Evolutionary conservation across 2,888 invertebrate species (phyloP), one percentile per base, ranked within the genome.

Genomic region (Beris chalybata): DNA sequence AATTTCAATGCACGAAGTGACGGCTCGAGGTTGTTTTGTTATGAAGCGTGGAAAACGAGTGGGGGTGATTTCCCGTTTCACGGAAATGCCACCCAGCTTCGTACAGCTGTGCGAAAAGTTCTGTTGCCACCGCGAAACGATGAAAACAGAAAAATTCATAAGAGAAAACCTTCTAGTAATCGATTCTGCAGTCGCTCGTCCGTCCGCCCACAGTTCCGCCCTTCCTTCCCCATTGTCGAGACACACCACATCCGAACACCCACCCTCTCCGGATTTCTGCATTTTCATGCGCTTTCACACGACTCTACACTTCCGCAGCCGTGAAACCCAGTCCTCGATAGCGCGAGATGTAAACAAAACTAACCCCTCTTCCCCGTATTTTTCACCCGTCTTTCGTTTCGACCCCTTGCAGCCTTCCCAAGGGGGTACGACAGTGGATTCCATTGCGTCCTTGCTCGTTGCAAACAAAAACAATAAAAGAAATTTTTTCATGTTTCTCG

Each of bases 171-270:
- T 4, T 38, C 38, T 38, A 55, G 53, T 57, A 65, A 65, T 65
- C 65, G 65, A 65, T 65, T 65, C 52, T 57, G 57, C 65, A 65
- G 65, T 52, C 65, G 43, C 65, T 52, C 65, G 57, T 22, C 3
- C 22, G 3, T 22, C 65, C 65, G 58, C 57, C 65, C 57, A 58
- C 47, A 55, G 43, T 47, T 56, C 30, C 3, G 5, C 38, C 38
- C 38, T 38, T 38, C 9, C 38, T 9, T 3, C 38, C 38, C 38
- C 38, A 38, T 38, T 1, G 22, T 22, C 22, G 22, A 22, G 22
- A 22, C 22, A 22, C 38, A 38, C 38, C 38, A 7, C 7, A 5
- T 38, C 9, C 38, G 3, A 38, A 5, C 5, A 38, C 38, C 38
- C 38, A 1, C 38, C 5, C n/a, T n/a, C n/a, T n/a, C n/a, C 38